These are phyloP conservation scores for Epizoanthus stellaris DNA, from an alignment of 92 coral and sea anemone species.

Conservation along the genomic window DNA sequence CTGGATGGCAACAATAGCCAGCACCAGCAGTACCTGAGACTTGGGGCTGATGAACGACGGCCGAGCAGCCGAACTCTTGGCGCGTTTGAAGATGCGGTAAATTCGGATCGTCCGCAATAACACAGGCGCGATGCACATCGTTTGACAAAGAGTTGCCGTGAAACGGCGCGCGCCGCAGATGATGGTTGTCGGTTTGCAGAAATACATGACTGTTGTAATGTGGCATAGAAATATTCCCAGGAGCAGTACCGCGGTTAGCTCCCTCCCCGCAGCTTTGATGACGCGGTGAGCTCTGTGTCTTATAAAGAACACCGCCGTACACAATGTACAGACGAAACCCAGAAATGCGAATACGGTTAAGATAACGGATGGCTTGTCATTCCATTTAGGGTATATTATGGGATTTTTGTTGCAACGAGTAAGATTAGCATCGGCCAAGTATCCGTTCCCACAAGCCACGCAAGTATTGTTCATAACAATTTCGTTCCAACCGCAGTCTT, in stretches of 20 bases:
- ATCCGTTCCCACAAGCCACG: conserved; percentile 35
- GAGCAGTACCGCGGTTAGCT: conserved; percentile 51
- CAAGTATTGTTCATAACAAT: conserved; percentile 52
- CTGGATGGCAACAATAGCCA: conserved; percentile 46
- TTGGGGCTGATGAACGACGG: conserved; percentile 54
- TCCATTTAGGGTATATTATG: conserved; percentile 27
- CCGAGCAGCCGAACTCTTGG: conserved; percentile 50
- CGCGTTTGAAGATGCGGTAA: conserved; percentile 51
- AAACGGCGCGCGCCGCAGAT: conserved; percentile 41
- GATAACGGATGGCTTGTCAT: conserved; percentile 29
- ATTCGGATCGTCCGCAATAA: conserved; percentile 58
- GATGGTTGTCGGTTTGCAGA: conserved; percentile 35
- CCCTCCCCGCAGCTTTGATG: conserved; percentile 64
- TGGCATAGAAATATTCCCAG: conserved; percentile 41
- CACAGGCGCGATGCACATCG: conserved; percentile 62
- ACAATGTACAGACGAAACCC: conserved; percentile 42
- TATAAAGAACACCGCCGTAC: conserved; percentile 47
- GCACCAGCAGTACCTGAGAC: conserved; percentile 52
- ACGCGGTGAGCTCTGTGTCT: conserved; percentile 44
- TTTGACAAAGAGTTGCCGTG: conserved; percentile 34
- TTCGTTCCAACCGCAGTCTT: conserved; percentile 36
- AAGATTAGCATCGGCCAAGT: conserved; percentile 13
- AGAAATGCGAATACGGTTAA: conserved; percentile 37
- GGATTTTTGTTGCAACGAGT: conserved; percentile 46
- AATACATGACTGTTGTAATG: conserved; percentile 26